These are phyloP conservation scores for Ariopsis seemanni DNA, from an alignment of 2,113 vertebrate genomes.

Conservation along the genomic window DNA sequence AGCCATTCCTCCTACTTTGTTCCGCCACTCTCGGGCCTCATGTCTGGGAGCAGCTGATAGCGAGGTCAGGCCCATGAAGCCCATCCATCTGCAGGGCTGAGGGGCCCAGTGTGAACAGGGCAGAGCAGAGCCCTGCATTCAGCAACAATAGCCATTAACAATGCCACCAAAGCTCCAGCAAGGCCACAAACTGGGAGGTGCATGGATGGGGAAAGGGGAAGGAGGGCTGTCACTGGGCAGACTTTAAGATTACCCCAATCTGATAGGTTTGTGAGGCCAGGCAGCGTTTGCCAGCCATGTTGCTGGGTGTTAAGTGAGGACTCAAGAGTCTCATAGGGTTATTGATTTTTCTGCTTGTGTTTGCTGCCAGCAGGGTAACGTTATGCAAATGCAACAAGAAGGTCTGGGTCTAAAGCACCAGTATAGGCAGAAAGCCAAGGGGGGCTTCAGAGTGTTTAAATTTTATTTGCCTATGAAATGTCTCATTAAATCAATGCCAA, in stretches of 20 bases:
- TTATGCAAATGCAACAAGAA: constrained; percentile 58
- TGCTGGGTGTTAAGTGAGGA: constrained; percentile 67
- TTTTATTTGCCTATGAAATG: constrained; percentile 29
- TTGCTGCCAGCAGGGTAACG: constrained; percentile 62
- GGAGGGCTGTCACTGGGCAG: constrained; percentile 74
- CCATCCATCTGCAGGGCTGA: constrained; percentile 74
- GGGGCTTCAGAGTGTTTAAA: background rate
- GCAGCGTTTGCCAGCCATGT: constrained; percentile 61
- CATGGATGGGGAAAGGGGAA: constrained; percentile 46
- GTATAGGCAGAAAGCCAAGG: constrained; percentile 17
- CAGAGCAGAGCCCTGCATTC: constrained; percentile 77
- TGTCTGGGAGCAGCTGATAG: constrained; percentile 76
- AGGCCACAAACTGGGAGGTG: constrained; percentile 56
- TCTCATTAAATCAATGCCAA: constrained; percentile 6
- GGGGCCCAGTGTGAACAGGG: constrained; percentile 64
- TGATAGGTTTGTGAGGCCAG: constrained; percentile 68
- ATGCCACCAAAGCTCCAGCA: constrained; percentile 70
- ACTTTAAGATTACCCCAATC: constrained; percentile 68
- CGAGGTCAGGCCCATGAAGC: constrained; percentile 74
- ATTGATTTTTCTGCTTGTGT: constrained; percentile 62
- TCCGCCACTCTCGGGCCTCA: constrained; percentile 70
- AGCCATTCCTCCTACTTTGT: constrained; percentile 80
- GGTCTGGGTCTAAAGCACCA: constrained; percentile 18
- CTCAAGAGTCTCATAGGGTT: constrained; percentile 66
- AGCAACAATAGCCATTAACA: constrained; percentile 80